Conservation (phyloP, 1,140 invertebrate genomes). For the Maniola jurtina region DNA sequence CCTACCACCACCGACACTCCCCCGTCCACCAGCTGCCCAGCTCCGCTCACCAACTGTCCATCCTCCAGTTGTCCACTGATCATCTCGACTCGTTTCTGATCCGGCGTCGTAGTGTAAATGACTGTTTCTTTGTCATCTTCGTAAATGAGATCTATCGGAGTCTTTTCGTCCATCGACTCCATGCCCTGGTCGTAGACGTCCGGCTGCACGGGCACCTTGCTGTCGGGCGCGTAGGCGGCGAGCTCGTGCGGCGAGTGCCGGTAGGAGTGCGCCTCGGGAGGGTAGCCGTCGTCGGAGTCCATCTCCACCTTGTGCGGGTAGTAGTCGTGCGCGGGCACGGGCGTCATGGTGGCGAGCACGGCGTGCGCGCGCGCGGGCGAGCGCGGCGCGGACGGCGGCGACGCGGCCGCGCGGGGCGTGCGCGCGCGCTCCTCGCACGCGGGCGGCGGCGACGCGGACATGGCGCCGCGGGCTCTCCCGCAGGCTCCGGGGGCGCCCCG, state of each 20-base stretch:
- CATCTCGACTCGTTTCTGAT: conserved; percentile 77
- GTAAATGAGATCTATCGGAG: conserved; percentile 88
- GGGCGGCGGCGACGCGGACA: conserved; percentile 64
- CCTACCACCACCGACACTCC: conserved; percentile 75
- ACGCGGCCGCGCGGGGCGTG: conserved; percentile 50
- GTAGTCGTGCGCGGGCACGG: conserved; percentile 79
- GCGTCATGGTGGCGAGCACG: conserved; percentile 87
- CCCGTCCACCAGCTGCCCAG: conserved; percentile 67
- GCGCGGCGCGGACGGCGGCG: conserved; percentile 61
- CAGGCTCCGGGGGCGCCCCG: conserved; percentile 61
- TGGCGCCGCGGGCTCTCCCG: conserved; percentile 47
- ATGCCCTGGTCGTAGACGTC: conserved; percentile 80
- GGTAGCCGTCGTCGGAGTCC: conserved; percentile 76
- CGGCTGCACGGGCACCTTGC: conserved; percentile 72
- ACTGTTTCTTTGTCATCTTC: conserved; percentile 90
- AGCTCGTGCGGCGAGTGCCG: conserved; percentile 75
- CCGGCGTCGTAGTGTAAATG: conserved; percentile 86
- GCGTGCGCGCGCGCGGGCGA: conserved; percentile 82
- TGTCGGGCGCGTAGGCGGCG: conserved; percentile 80
- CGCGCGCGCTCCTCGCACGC: conserved; percentile 58
- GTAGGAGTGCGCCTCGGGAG: conserved; percentile 77
- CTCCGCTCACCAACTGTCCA: conserved; percentile 61
- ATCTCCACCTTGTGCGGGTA: conserved; percentile 79
- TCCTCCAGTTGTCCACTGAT: conserved; percentile 74
- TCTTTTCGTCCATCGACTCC: conserved; percentile 83